These are phyloP conservation scores for Gymnosoma rotundatum DNA, from an alignment of 2,888 invertebrate species.

Conservation along the genomic window DNA sequence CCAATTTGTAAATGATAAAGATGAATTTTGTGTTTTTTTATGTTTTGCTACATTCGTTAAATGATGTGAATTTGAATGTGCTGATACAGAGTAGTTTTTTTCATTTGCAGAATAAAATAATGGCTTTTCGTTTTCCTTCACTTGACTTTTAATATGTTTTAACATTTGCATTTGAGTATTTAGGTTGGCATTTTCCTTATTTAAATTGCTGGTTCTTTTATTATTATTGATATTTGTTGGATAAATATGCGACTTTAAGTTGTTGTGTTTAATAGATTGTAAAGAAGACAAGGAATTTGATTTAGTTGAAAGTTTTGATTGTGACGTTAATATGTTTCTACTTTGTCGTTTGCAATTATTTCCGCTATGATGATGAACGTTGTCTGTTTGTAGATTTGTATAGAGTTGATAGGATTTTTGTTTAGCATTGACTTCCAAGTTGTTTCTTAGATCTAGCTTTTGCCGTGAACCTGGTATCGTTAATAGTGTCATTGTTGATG, in stretches of 20 bases:
- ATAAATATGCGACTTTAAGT: conserved; percentile 4
- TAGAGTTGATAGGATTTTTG: neutral
- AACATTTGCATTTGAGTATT: conserved; percentile 31
- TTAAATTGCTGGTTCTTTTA: neutral
- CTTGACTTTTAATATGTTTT: conserved; percentile 24
- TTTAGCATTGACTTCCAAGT: neutral
- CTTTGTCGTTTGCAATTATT: conserved; percentile 33
- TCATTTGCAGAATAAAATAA: neutral
- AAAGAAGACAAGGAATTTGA: neutral
- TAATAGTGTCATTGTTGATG: neutral
- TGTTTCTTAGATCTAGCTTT: neutral
- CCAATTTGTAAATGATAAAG: neutral
- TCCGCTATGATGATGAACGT: conserved; percentile 8
- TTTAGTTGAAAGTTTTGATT: neutral
- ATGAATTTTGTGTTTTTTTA: neutral
- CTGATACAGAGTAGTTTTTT: neutral
- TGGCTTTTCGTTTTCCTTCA: conserved; percentile 19
- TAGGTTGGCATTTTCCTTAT: neutral
- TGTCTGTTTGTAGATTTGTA: neutral
- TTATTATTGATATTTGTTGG: neutral
- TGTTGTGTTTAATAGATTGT: neutral
- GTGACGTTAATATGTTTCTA: conserved; percentile 9
- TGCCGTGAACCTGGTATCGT: neutral
- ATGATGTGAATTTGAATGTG: conserved; percentile 6
- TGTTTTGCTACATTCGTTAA: neutral